phyloP scores from a whole-genome alignment of 2,888 invertebrate genomes.

The Geophilus truncorum region DNA sequence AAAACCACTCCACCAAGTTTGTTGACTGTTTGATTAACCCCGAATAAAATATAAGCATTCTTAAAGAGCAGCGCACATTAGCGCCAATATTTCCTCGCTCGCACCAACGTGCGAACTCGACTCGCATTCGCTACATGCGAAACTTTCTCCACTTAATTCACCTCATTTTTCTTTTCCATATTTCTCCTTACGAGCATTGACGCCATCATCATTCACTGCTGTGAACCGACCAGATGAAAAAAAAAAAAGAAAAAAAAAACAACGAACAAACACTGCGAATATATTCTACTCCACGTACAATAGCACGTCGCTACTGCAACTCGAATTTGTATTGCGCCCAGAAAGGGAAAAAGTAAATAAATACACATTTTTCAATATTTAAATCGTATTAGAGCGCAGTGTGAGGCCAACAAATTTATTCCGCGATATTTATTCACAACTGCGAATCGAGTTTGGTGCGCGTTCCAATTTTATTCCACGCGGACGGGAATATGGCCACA shows the following conservation, averaged over 20 bases:
- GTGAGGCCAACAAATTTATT: background rate
- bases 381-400: background rate
- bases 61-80: background rate
- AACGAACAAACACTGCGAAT: background rate
- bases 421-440: background rate
- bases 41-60: background rate
- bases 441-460: background rate
- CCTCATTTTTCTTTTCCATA: constrained; percentile 3
- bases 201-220: constrained; percentile 7
- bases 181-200: background rate
- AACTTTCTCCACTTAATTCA: background rate
- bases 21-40: constrained; percentile 1
- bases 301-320: too few relatives aligned
- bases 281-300: too few relatives aligned
- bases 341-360: background rate
- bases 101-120: background rate
- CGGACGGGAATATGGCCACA: constrained; percentile 21
- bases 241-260: background rate
- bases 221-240: constrained; percentile 2
- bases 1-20: background rate
- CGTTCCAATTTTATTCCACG: constrained; percentile 8
- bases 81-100: background rate
- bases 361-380: background rate
- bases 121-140: too few relatives aligned
- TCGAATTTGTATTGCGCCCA: background rate